A percentile compares a stretch with the other conserved stretches of the same genome.
Evolutionary conservation across 1,140 invertebrate species (phyloP).

Genomic region (Trigoniulus corallinus): DNA sequence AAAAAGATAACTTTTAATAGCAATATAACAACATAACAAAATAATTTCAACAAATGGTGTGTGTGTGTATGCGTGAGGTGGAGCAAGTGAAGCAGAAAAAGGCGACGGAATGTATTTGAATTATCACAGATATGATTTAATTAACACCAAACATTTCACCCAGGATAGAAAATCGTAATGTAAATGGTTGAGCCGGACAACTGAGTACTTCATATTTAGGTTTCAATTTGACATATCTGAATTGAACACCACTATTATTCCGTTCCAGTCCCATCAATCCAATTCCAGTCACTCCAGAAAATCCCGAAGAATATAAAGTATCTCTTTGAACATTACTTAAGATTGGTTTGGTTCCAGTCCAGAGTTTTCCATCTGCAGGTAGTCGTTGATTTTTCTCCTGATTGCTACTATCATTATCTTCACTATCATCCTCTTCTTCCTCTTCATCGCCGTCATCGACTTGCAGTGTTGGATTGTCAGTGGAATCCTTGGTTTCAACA

Average conservation of each 20-base stretch:
- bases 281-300: conserved; percentile 39
- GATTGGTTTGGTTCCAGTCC: conserved; percentile 11
- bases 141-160: conserved; percentile 36
- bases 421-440: too few relatives aligned
- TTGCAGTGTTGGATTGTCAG: too few relatives aligned
- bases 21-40: too few relatives aligned
- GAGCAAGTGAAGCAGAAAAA: too few relatives aligned
- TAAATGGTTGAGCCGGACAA: conserved; percentile 48
- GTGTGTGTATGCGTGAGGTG: too few relatives aligned
- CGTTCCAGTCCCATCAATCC: conserved; percentile 31
- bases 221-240: conserved; percentile 30
- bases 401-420: conserved; percentile 17
- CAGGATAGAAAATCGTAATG: conserved; percentile 48
- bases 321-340: conserved; percentile 19
- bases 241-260: too few relatives aligned
- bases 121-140: too few relatives aligned
- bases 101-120: too few relatives aligned
- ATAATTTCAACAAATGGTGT: too few relatives aligned
- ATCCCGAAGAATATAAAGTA: conserved; percentile 36
- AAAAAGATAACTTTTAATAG: too few relatives aligned
- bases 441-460: too few relatives aligned
- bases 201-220: conserved; percentile 38
- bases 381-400: conserved; percentile 11
- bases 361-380: conserved; percentile 9
- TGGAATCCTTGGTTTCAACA: too few relatives aligned